Evolutionary conservation across 2,888 invertebrate genomes (phyloP), one percentile per base, ranked within the genome.

Genomic region (Melipona beecheii): DNA sequence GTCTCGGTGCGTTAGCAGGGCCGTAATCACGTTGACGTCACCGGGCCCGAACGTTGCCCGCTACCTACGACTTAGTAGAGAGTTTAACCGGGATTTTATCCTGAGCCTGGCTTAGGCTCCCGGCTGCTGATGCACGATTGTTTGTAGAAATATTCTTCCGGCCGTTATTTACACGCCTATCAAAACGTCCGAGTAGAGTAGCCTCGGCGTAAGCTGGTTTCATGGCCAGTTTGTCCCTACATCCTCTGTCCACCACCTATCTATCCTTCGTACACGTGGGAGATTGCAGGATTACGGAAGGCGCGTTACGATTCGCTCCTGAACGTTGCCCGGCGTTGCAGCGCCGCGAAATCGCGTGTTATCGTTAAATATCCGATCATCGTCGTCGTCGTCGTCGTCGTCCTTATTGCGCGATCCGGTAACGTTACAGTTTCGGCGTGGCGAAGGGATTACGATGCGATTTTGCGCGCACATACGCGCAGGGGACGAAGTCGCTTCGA

Each of bases 161-260:
- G 70, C 71, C 81, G 87, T 90, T 91, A 88, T 91, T 91, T 91
- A 90, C 87, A 80, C 83, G 82, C 78, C 86, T 82, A 87, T 90
- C 86, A 89, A 88, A 90, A 87, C 75, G 89, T 82, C 88, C 83
- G 80, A 21, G 82, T 75, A 81, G 81, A 84, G 80, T 75, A 65
- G 65, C 43, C 78, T 72, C 76, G 78, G 43, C 75, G 76, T 86
- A 89, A 90, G 86, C 84, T 82, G 86, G 79, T 83, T 89, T 86
- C 82, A 83, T 85, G 84, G 79, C 77, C 83, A 78, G 81, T 85
- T 84, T 78, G 84, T 83, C 86, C 81, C 81, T 56, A 71, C 74
- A 36, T 27, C 27, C 75, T 73, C 54, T 75, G 56, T 58, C 73
- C 65, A 74, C 73, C 65, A 74, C 81, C 81, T 84, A 77, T 84